Base-by-base conservation (phyloP, 2,888 invertebrate genomes). In the Girardia tigrina region DNA sequence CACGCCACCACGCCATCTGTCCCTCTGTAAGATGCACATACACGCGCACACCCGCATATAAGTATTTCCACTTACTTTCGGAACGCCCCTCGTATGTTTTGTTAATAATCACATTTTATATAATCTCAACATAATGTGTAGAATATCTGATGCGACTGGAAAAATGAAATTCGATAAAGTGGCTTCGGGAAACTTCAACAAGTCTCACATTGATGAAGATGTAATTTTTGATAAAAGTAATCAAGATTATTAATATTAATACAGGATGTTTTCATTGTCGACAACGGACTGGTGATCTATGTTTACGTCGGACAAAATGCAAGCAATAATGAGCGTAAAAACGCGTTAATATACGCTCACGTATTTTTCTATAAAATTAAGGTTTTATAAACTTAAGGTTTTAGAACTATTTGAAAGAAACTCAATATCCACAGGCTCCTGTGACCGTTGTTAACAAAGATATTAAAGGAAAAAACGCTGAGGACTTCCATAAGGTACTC, bases 231-330 rank as follows among this genome's bases (percentile, higher is more conserved):
- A n/a, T n/a, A n/a, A n/a, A n/a, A n/a, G n/a, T n/a, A n/a, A n/a
- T n/a, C n/a, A n/a, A n/a, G n/a, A n/a, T n/a, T n/a, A n/a, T n/a
- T n/a, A n/a, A n/a, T n/a, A n/a, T n/a, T n/a, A n/a, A n/a, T n/a
- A n/a, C n/a, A 78, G 75, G 83, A 83, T 79, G 83, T 83, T 14
- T 84, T 83, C 78, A 79, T 84, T n/a, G 72, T 83, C 71, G 82
- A 83, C 75, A 80, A 79, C 26, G 82, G 81, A 74, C 79, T 78
- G 16, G 78, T 78, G 1, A 28, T 81, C 28, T 81, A 80, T 78
- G 82, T 83, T 0, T 83, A 83, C 83, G 79, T 83, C 70, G 84
- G 84, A 14, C 79, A 79, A 29, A 79, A 77, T 0, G 80, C 82
- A 1, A 81, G 83, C 4, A 28, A 74, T 0, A 79, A 78, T 6